phyloP scores from a whole-genome alignment of 37 sponge, comb jelly and placozoan genomes.

The Halichondria panicea region DNA sequence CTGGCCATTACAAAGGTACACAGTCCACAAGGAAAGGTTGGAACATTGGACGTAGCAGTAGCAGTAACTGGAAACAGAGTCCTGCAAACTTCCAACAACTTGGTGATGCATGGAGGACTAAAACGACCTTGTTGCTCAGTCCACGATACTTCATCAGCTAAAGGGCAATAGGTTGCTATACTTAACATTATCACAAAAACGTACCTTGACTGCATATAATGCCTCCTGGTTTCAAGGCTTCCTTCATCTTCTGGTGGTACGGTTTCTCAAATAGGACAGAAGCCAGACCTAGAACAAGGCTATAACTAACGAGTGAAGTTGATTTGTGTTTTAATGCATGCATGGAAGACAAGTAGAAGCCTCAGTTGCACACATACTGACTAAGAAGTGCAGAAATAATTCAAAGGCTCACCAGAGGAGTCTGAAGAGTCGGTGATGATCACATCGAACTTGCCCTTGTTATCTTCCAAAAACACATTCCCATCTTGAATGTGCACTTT shows the following conservation, averaged over 20 bases:
- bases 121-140: too few species aligned
- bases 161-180: neutral
- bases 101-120: slow-evolving; percentile 44
- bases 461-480: slow-evolving; percentile 43
- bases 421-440: slow-evolving; percentile 92
- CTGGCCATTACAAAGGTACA: slow-evolving; percentile 68
- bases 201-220: slow-evolving; percentile 77
- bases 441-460: slow-evolving; percentile 72
- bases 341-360: neutral
- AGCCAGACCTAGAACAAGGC: slow-evolving; percentile 71
- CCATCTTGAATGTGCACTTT: slow-evolving; percentile 75
- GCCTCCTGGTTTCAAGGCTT: slow-evolving; percentile 73
- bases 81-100: slow-evolving; percentile 19
- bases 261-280: slow-evolving; percentile 54
- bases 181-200: neutral
- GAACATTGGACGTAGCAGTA: slow-evolving; percentile 61
- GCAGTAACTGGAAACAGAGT: slow-evolving; percentile 64
- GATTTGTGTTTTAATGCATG: neutral
- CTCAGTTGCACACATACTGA: neutral
- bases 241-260: slow-evolving; percentile 68
- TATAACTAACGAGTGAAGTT: too few species aligned
- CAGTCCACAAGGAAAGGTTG: slow-evolving; percentile 78
- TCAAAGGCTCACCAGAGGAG: slow-evolving; percentile 31
- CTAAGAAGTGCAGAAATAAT: neutral
- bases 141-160: too few species aligned